A percentile compares a stretch with the other conserved stretches of the same genome.
Conservation (phyloP, 2,113 vertebrate genomes). For the Apistogramma diplotaenia region DNA sequence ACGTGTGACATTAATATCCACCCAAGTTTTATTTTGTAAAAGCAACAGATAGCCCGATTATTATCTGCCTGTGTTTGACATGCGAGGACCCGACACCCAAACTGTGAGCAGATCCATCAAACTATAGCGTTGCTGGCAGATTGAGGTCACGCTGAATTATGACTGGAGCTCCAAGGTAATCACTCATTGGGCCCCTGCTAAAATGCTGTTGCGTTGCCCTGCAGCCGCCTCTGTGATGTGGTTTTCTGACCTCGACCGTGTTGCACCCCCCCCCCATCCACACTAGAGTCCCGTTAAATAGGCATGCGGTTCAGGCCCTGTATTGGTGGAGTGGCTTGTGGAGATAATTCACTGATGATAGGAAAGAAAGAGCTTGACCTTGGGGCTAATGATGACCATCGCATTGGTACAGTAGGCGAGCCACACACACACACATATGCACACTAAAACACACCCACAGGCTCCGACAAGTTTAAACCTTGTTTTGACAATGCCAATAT, state of each 20-base stretch:
- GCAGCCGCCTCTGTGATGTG: slow-evolving; percentile 39
- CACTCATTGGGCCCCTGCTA: slow-evolving; percentile 73
- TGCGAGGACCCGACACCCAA: slow-evolving; percentile 61
- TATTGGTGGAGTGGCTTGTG: slow-evolving; percentile 33
- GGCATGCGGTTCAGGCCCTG: slow-evolving; percentile 28
- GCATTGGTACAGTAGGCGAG: not conserved
- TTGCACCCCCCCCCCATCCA: slow-evolving; percentile 26
- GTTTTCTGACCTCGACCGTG: slow-evolving; percentile 69
- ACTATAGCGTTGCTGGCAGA: slow-evolving; percentile 70
- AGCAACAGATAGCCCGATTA: slow-evolving; percentile 67
- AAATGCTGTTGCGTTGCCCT: slow-evolving; percentile 48
- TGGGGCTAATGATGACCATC: slow-evolving; percentile 34
- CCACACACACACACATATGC: not conserved
- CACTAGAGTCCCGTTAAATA: slow-evolving; percentile 65
- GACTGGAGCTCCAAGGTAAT: slow-evolving; percentile 76
- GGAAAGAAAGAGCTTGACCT: slow-evolving; percentile 54
- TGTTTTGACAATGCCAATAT: slow-evolving; percentile 42
- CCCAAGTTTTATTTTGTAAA: slow-evolving; percentile 42
- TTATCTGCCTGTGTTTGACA: slow-evolving; percentile 72
- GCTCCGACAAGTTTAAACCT: slow-evolving; percentile 24
- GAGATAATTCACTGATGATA: slow-evolving; percentile 66
- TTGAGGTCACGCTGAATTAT: slow-evolving; percentile 85
- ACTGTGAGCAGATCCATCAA: slow-evolving; percentile 77
- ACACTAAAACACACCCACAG: not conserved
- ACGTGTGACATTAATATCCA: slow-evolving; percentile 23